Percentiles rank a stretch among this genome's conserved stretches.
Evolutionary conservation across 35 echinoderm and acorn worm species (phyloP).

Genomic region (Hemicentrotus pulcherrimus): DNA sequence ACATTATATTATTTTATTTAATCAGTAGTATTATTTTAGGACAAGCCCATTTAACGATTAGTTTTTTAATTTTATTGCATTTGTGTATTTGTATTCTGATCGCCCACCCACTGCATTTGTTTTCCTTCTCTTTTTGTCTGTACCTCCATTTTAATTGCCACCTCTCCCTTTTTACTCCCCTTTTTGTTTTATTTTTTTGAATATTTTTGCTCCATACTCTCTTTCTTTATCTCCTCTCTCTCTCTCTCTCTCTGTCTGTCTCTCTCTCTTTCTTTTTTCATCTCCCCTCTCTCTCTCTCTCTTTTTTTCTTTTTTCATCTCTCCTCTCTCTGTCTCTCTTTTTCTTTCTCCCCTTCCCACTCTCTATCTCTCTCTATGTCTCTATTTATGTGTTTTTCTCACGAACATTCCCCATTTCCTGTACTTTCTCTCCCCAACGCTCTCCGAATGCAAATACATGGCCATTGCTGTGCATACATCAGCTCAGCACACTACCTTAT

Average conservation of each 20-base stretch:
- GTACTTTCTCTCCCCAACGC: neutral
- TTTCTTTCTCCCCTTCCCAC: too few relatives aligned
- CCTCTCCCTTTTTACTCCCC: neutral
- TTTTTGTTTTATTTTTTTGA: neutral
- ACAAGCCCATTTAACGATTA: too few relatives aligned
- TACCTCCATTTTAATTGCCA: neutral
- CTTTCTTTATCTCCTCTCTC: too few relatives aligned
- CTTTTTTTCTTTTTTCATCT: neutral
- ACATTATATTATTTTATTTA: too few relatives aligned
- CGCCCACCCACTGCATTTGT: neutral
- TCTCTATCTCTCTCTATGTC: neutral
- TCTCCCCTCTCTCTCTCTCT: neutral
- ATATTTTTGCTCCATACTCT: neutral
- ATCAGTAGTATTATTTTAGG: too few relatives aligned
- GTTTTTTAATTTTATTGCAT: too few relatives aligned
- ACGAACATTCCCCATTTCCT: neutral
- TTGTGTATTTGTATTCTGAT: too few relatives aligned
- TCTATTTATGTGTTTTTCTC: neutral
- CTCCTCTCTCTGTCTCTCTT: neutral
- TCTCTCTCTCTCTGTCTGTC: neutral
- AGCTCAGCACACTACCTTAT: neutral
- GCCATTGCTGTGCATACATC: neutral
- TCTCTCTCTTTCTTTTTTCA: neutral
- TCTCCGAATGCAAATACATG: neutral
- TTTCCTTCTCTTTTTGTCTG: neutral